These are phyloP conservation scores for Bombus sylvicola DNA, from an alignment of 1,140 invertebrate genomes.

Conservation along the genomic window DNA sequence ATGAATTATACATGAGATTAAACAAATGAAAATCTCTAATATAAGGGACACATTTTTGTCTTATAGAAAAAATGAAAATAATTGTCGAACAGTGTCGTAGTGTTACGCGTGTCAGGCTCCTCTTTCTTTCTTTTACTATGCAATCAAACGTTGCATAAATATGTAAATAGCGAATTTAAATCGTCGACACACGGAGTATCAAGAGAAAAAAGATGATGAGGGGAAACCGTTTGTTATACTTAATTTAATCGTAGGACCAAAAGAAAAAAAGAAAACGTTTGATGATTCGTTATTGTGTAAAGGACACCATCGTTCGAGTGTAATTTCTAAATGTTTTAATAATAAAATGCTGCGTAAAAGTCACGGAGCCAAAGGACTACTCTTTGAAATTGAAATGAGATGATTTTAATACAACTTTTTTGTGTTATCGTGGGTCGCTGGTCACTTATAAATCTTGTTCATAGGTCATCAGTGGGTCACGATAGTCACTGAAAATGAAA, in stretches of 20 bases:
- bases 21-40: background rate
- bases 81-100: slow-evolving; percentile 48
- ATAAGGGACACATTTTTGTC: background rate
- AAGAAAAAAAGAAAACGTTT: slow-evolving; percentile 49
- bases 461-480: no score
- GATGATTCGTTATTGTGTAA: slow-evolving; percentile 69
- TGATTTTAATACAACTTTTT: background rate
- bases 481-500: background rate
- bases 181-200: slow-evolving; percentile 52
- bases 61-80: background rate
- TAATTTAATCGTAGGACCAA: slow-evolving; percentile 77
- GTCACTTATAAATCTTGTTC: background rate
- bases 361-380: background rate
- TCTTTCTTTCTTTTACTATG: slow-evolving; percentile 27
- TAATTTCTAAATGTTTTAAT: slow-evolving; percentile 79
- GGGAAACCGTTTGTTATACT: slow-evolving; percentile 68
- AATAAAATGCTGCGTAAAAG: slow-evolving; percentile 68
- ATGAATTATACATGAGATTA: background rate
- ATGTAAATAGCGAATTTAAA: slow-evolving; percentile 62
- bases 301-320: slow-evolving; percentile 71
- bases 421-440: no score
- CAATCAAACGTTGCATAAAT: slow-evolving; percentile 53
- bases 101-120: slow-evolving; percentile 38
- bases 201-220: background rate
- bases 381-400: background rate